Evolutionary conservation across 2,888 invertebrate genomes (phyloP), one percentile per base, ranked within the genome.

Genomic region (Aphidius colemani): DNA sequence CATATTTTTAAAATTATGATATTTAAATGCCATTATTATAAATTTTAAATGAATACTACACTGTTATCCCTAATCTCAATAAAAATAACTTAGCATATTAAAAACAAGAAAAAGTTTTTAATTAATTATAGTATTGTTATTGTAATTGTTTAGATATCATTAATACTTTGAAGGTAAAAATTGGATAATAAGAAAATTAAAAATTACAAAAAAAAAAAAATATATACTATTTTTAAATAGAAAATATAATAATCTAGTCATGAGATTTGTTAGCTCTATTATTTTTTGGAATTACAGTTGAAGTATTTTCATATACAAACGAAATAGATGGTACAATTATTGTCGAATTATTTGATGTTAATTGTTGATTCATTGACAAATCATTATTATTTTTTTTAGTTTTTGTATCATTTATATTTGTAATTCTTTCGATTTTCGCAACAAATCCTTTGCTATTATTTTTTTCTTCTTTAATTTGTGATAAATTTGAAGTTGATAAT

Each of bases 401-500:
- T 30, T 13, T 48, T 4, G 7, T 51, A 44, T 64, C 51, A 44
- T 11, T 40, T 6, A 11, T 51, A 43, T 30, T 30, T 8, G 40
- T 39, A n/a, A 60, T 46, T 41, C 53, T 65, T 46, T 65, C 65
- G 11, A 65, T 58, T 53, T 65, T 65, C 3, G 57, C 65, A 7
- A 58, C 41, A 30, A 39, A 43, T 7, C 45, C 30, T 39, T 53
- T 57, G 4, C 6, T n/a, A 30, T 30, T 30, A 30, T 30, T 30
- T 30, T 5, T 30, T 30, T 30, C 30, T 30, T 30, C 30, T 30
- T 30, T 3, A 30, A 3, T 30, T 30, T 30, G 30, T 30, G 30
- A 2, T 30, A 30, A 30, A 5, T 30, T 30, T 40, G n/a, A 11
- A 13, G 53, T 53, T 9, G 56, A 41, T 2, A 61, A 57, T 44